These are phyloP conservation scores for Cylas formicarius DNA, from an alignment of 1,140 invertebrate species.

Conservation along the genomic window DNA sequence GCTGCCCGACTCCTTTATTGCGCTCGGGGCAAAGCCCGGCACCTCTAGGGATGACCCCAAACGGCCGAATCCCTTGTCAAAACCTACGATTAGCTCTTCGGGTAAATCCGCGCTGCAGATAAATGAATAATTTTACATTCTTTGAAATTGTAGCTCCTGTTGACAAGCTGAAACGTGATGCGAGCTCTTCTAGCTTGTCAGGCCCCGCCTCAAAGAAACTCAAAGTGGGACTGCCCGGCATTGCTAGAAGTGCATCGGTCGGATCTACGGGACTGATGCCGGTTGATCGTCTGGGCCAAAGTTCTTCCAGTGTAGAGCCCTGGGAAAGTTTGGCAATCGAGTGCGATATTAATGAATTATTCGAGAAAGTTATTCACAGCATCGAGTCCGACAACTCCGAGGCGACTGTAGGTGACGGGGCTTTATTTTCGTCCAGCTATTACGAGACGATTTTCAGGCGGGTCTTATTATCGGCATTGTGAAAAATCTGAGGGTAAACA, in stretches of 20 bases:
- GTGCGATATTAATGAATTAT: conserved; percentile 53
- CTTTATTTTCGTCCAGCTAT: not conserved
- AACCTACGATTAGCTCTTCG: conserved; percentile 42
- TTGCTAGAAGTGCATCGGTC: conserved; percentile 28
- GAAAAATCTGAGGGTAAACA: conserved; percentile 55
- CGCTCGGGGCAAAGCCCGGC: conserved; percentile 51
- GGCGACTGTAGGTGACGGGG: conserved; percentile 47
- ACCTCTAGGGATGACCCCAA: conserved; percentile 49
- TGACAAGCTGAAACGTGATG: conserved; percentile 35
- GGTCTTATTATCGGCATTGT: conserved; percentile 53
- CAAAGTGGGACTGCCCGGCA: conserved; percentile 37
- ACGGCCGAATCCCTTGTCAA: conserved; percentile 46
- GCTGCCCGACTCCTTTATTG: conserved; percentile 53
- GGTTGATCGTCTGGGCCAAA: conserved; percentile 18
- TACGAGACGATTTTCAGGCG: conserved; percentile 33
- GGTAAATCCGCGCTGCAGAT: not conserved
- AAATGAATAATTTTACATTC: not conserved
- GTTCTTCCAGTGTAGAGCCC: conserved; percentile 41
- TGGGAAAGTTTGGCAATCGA: conserved; percentile 54
- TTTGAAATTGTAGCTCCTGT: conserved; percentile 12
- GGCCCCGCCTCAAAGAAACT: conserved; percentile 50
- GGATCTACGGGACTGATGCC: conserved; percentile 34
- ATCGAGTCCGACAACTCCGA: conserved; percentile 56
- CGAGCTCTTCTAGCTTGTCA: conserved; percentile 31
- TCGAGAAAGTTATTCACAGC: conserved; percentile 51